phyloP scores from a whole-genome alignment of 2,888 invertebrate species.

The Euproctis similis region DNA sequence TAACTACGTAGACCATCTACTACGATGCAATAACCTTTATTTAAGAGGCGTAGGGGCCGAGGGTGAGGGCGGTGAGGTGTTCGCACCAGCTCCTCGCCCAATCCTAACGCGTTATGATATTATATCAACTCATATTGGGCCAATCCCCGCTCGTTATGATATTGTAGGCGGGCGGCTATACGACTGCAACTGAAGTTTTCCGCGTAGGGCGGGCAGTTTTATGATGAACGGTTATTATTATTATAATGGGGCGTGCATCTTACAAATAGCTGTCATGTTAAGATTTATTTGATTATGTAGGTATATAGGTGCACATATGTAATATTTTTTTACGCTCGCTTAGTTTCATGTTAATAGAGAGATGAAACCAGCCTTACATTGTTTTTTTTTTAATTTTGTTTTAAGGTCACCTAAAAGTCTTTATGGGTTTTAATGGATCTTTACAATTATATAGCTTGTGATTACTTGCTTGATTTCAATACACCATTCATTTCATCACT shows the following conservation, averaged over 20 bases:
- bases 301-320: too few species aligned
- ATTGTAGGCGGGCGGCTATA: constrained; percentile 69
- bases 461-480: too few species aligned
- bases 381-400: too few species aligned
- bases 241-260: constrained; percentile 50
- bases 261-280: too few species aligned
- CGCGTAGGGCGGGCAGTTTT: constrained; percentile 68
- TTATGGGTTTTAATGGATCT: too few species aligned
- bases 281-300: too few species aligned
- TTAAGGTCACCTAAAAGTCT: too few species aligned
- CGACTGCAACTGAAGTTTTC: constrained; percentile 49
- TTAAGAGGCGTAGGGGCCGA: constrained; percentile 39
- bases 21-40: constrained; percentile 63
- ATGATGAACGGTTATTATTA: constrained; percentile 71
- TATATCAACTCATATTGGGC: constrained; percentile 75
- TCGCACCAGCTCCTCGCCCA: constrained; percentile 59
- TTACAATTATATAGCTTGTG: too few species aligned
- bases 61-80: constrained; percentile 43
- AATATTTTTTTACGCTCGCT: too few species aligned
- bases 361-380: too few species aligned
- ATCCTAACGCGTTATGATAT: constrained; percentile 78
- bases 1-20: constrained; percentile 47
- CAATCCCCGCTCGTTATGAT: constrained; percentile 74
- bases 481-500: too few species aligned
- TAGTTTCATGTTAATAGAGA: too few species aligned